A percentile compares a stretch with the other conserved stretches of the same genome.
These are phyloP conservation scores for Muraenolepis orangiensis DNA, from an alignment of 2,797 vertebrate species.

Conservation along the genomic window DNA sequence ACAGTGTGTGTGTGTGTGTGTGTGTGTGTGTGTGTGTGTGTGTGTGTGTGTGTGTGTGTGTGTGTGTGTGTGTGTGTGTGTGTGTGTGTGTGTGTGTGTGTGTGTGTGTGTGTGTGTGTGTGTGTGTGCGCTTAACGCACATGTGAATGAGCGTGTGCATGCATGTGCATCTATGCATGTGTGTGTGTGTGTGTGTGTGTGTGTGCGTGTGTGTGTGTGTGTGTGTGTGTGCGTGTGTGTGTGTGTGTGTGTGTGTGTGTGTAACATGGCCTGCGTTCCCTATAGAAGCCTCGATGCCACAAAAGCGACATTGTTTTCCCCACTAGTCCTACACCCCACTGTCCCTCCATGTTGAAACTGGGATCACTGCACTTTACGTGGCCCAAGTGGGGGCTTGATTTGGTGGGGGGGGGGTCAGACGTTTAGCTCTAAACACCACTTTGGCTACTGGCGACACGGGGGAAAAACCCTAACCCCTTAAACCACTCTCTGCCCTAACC, in stretches of 20 bases:
- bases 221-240: conserved; percentile 1
- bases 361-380: conserved; percentile 28
- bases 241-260: background rate
- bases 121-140: background rate
- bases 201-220: background rate
- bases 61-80: background rate
- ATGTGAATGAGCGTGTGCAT: background rate
- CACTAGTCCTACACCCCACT: background rate
- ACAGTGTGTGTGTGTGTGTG: background rate
- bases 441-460: background rate
- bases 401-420: background rate
- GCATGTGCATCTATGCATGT: too few species aligned
- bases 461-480: background rate
- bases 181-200: too few species aligned
- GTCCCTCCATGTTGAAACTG: conserved; percentile 35
- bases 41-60: background rate
- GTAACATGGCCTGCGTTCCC: background rate
- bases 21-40: background rate
- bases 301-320: conserved; percentile 60
- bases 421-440: background rate
- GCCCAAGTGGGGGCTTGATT: background rate
- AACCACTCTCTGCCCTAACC: background rate
- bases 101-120: too few species aligned
- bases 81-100: background rate
- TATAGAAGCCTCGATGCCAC: conserved; percentile 38